These are phyloP conservation scores for Sinodicranocentrus sp. DNA, from an alignment of 2,888 invertebrate genomes.

Conservation along the genomic window DNA sequence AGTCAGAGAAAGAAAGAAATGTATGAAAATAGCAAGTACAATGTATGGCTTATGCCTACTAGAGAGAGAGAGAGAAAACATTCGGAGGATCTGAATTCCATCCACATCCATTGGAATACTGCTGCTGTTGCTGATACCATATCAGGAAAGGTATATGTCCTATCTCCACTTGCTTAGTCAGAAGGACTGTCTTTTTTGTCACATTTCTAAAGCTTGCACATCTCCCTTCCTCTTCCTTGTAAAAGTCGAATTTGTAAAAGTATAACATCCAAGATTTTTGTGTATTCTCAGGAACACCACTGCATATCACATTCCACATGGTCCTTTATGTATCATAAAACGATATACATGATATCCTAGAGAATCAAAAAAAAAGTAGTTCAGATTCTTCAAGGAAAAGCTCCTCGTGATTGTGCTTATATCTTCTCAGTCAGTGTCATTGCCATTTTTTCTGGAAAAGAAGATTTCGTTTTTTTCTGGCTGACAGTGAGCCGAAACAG, in stretches of 20 bases:
- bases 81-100: constrained; percentile 50
- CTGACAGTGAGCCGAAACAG: background rate
- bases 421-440: constrained; percentile 59
- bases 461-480: background rate
- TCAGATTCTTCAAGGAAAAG: background rate
- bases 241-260: background rate
- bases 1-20: too few species aligned
- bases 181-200: constrained; percentile 25
- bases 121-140: background rate
- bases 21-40: background rate
- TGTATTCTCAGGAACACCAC: background rate
- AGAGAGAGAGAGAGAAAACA: background rate
- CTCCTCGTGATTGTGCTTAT: too few species aligned
- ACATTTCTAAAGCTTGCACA: constrained; percentile 43
- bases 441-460: constrained; percentile 46
- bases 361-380: background rate
- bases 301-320: background rate
- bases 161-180: constrained; percentile 25
- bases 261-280: background rate
- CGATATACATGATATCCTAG: background rate
- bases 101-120: constrained; percentile 29
- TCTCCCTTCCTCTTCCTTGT: background rate
- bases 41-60: background rate
- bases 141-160: background rate
- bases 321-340: background rate